phyloP scores from a whole-genome alignment of 2,888 invertebrate species.

The Silvanus unidentatus region DNA sequence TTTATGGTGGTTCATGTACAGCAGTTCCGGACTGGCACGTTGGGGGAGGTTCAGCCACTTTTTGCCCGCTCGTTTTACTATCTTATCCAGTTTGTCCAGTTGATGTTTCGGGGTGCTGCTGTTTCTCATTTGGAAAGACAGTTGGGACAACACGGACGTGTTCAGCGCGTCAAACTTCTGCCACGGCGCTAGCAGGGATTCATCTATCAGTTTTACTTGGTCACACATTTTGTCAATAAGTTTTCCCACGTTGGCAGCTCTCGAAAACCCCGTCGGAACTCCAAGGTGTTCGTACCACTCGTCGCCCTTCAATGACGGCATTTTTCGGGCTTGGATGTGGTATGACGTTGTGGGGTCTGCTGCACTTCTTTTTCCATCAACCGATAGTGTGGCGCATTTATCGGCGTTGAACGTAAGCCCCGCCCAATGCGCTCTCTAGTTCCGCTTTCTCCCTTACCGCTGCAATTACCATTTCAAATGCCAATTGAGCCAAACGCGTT shows the following conservation, averaged over 20 bases:
- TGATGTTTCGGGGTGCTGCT: conserved; percentile 22
- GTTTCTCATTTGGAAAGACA: conserved; percentile 30
- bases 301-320: conserved; percentile 18
- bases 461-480: no score
- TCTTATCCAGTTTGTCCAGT: conserved; percentile 23
- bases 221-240: conserved; percentile 18
- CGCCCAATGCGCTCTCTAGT: conserved; percentile 5
- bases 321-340: conserved; percentile 18
- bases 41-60: conserved; percentile 33
- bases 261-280: conserved; percentile 29
- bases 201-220: conserved; percentile 16
- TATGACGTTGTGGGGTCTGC: conserved; percentile 14
- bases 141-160: conserved; percentile 28
- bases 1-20: conserved; percentile 20
- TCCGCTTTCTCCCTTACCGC: no score
- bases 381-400: conserved; percentile 28
- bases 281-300: conserved; percentile 33
- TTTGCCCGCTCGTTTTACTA: conserved; percentile 21
- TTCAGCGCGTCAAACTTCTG: conserved; percentile 24
- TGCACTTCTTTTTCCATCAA: conserved; percentile 14
- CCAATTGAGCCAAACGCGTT: conserved; percentile 42
- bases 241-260: conserved; percentile 20
- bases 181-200: conserved; percentile 20
- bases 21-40: conserved; percentile 27
- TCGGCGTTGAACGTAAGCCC: conserved; percentile 30